Evolutionary conservation across 2,888 invertebrate genomes (phyloP), one percentile per base, ranked within the genome.

Genomic region (Apamea crenata): DNA sequence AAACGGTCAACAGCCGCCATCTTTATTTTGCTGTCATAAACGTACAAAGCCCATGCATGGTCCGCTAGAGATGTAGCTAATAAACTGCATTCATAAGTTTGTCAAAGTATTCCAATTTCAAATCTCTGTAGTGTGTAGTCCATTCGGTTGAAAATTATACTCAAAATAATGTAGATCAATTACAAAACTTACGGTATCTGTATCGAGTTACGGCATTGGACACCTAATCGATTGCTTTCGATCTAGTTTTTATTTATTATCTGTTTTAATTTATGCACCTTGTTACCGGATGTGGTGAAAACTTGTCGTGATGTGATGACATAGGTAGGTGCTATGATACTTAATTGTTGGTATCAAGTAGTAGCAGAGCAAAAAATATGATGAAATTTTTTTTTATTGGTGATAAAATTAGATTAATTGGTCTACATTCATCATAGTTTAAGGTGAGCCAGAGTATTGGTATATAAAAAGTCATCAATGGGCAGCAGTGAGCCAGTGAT

Each of bases 231-330:
- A 93, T 93, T 91, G 91, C 89, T 88, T 87, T 91, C 85, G 89
- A 90, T 92, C 92, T 89, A 91, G 89, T 93, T 92, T 91, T 85
- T 82, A 89, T 90, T 91, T 91, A 89, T 91, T 90, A 87, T 91
- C 83, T 80, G 76, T 86, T 85, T 89, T 92, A 93, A 93, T 93
- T 91, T 92, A 92, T 91, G 82, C 89, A 88, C 88, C 90, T 85
- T 84, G 87, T 87, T 90, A 90, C 93, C 95, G 95, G 94, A 95
- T 93, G 93, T 91, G 91, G 92, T 91, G 92, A 92, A 93, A 94
- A 92, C 91, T 87, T 84, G 90, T 91, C 89, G 88, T 87, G 87
- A 86, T 88, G 90, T 91, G 89, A 89, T 89, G 90, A 87, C 91
- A 90, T 90, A 87, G 84, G 88, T 90, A 87, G 84, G 88, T 90